Evolutionary conservation across 2,888 invertebrate species (phyloP).

Genomic region (Sipha maydis): DNA sequence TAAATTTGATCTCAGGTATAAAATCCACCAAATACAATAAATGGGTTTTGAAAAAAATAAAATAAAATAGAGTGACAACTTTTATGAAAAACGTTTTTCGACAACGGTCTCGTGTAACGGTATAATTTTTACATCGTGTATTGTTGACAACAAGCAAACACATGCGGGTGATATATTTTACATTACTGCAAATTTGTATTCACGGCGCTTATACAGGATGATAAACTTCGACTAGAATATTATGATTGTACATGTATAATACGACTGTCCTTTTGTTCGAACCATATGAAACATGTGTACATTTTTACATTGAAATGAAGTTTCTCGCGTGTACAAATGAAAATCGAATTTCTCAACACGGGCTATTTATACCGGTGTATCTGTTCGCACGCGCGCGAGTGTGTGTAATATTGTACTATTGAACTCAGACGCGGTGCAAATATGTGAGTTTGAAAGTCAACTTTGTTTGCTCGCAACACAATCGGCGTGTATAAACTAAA

Average conservation of each 20-base stretch:
- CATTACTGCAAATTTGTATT: not conserved
- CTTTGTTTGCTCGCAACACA: not conserved
- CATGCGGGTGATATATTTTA: not conserved
- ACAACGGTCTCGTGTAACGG: too few relatives aligned
- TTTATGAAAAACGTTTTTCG: too few relatives aligned
- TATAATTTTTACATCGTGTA: too few relatives aligned
- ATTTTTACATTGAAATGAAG: not conserved
- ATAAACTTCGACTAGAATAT: not conserved
- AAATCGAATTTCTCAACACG: conserved; percentile 7
- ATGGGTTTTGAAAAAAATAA: too few relatives aligned
- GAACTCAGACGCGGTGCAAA: not conserved
- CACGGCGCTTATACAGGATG: not conserved
- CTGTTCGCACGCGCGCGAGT: too few relatives aligned
- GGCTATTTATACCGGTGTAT: not conserved
- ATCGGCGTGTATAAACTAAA: not conserved
- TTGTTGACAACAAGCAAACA: not conserved
- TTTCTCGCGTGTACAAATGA: not conserved
- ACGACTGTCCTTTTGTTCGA: not conserved
- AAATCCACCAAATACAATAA: too few relatives aligned
- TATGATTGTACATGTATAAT: not conserved
- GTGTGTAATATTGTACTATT: not conserved
- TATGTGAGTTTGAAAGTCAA: not conserved
- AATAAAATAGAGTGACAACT: too few relatives aligned
- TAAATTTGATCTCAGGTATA: too few relatives aligned
- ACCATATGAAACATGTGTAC: not conserved